Conservation (phyloP, 2,888 invertebrate species). For the Euzophera pinguis region DNA sequence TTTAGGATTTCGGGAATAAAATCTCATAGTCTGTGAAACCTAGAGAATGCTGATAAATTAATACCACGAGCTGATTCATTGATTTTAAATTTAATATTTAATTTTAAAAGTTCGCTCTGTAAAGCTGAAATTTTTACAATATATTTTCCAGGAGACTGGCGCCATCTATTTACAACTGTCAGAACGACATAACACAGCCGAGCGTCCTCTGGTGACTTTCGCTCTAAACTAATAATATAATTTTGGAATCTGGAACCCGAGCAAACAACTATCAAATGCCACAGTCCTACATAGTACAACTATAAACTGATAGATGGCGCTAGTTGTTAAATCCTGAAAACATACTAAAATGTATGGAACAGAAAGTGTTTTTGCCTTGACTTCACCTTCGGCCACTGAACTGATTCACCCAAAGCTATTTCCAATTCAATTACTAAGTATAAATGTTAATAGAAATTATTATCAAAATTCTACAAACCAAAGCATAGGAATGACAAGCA, state of each 20-base stretch:
- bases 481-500: no score
- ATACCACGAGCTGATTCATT: no score
- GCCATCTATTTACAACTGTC: background rate
- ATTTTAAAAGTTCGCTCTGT: no score
- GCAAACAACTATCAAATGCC: background rate
- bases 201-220: background rate
- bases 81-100: no score
- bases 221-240: background rate
- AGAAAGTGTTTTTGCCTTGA: background rate
- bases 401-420: conserved; percentile 1
- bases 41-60: no score
- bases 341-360: background rate
- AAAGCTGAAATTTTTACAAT: no score
- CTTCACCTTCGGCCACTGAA: conserved; percentile 9
- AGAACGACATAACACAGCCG: background rate
- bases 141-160: background rate
- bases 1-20: no score
- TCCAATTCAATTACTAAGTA: conserved; percentile 3
- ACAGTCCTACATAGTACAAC: background rate
- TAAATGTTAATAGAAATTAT: background rate
- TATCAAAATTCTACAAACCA: no score
- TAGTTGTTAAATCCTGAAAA: background rate
- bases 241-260: background rate
- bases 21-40: no score
- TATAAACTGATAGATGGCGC: background rate